phyloP scores from a whole-genome alignment of 2,888 invertebrate genomes.

The Xanthorhoe designata region DNA sequence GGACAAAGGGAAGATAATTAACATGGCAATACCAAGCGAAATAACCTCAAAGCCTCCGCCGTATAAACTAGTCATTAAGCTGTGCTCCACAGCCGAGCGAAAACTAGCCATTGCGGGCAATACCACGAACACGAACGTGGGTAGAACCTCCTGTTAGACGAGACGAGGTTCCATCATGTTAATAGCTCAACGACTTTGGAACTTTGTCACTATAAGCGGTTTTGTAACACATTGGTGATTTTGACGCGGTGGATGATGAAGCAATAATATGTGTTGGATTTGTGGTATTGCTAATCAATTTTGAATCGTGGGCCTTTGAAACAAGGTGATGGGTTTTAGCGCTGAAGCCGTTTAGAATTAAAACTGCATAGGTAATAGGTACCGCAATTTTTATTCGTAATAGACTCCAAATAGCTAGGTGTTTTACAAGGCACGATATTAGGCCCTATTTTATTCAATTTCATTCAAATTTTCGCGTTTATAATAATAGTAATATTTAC shows the following conservation, averaged over 20 bases:
- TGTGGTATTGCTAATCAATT: slow-evolving; percentile 44
- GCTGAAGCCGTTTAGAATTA: slow-evolving; percentile 59
- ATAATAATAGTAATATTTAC: no score
- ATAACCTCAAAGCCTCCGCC: slow-evolving; percentile 78
- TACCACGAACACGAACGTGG: slow-evolving; percentile 63
- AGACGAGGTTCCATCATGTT: slow-evolving; percentile 59
- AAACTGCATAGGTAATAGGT: slow-evolving; percentile 23
- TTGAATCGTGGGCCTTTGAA: slow-evolving; percentile 42
- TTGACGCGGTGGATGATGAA: slow-evolving; percentile 55
- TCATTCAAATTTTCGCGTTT: no score
- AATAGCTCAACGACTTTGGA: slow-evolving; percentile 52
- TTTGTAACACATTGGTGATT: slow-evolving; percentile 51
- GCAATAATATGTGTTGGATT: slow-evolving; percentile 43
- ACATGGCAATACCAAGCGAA: slow-evolving; percentile 66
- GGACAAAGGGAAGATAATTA: slow-evolving; percentile 45
- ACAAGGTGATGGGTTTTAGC: slow-evolving; percentile 43
- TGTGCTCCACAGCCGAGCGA: slow-evolving; percentile 65
- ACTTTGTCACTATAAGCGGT: slow-evolving; percentile 57
- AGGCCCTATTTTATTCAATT: slow-evolving; percentile 2
- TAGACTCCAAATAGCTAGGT: not conserved
- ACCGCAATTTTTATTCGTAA: not conserved
- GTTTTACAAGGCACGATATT: slow-evolving; percentile 16
- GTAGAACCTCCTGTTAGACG: slow-evolving; percentile 48
- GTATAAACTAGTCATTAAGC: not conserved
- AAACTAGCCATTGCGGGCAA: slow-evolving; percentile 68